Base-by-base conservation (phyloP, 2,797 vertebrate genomes). In the Clarias fuscus region DNA sequence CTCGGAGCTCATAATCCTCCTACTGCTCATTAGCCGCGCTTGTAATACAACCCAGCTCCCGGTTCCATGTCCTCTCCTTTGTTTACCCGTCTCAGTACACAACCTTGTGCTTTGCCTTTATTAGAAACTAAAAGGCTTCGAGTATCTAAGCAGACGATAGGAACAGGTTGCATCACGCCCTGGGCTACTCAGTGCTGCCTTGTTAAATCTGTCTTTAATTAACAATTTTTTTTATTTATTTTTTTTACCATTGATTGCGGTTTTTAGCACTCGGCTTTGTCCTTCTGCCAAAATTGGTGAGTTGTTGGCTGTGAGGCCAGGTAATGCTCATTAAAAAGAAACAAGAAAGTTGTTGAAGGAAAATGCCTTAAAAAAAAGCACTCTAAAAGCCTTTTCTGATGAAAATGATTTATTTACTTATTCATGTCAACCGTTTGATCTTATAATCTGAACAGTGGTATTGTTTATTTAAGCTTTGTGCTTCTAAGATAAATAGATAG, bases 11-110 rank as follows among this genome's bases (percentile, higher is more conserved):
- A 81, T 84, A 72, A 82, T 88, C 85, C 71, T 82, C 68, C 65
- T 30, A 43, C 65, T 84, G 85, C 87, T 89, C 92, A 91, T 89
- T 85, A 90, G 92, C 90, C 91, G 90, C 89, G 85, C 80, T 73
- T 15, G 67, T 85, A 24, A 83, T 81, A 79, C 37, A 24, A 79
- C 56, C 61, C n/a, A 30, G 72, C 14, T 75, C 67, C 48, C 70
- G 15, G 14, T 15, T 65, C 14, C 17, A 6, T 73, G 83, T 87
- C 79, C 48, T 48, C 59, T 59, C 33, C 75, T 73, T 73, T 85
- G 59, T 89, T 83, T 87, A 62, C 48, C 53, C 18, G 24, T 37
- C 72, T 17, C 59, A 59, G 75, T 65, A 84, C 48, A 56, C 80
- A 68, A 77, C 83, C 61, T 72, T 89, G 73, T 43, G 65, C 73